Percentiles rank a stretch among this genome's conserved stretches.
phyloP scores from a whole-genome alignment of 2,888 invertebrate genomes.

The Drosophila atripex region DNA sequence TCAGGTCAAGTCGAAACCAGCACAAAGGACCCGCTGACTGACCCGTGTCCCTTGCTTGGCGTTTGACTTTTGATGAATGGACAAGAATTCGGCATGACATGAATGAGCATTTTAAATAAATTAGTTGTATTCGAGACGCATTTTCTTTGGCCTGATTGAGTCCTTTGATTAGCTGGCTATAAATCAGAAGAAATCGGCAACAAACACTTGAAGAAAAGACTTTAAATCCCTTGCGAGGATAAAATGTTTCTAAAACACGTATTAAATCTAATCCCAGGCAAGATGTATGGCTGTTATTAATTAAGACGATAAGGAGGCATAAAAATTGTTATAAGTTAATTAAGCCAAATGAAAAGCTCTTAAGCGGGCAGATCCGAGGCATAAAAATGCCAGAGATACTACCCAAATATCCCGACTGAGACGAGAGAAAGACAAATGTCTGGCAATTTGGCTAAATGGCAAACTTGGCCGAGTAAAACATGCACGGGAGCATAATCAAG shows the following conservation, averaged over 20 bases:
- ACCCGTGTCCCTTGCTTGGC: slow-evolving; percentile 62
- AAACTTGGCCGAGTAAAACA: slow-evolving; percentile 70
- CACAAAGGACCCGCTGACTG: slow-evolving; percentile 69
- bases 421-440: slow-evolving; percentile 71
- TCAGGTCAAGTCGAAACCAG: slow-evolving; percentile 48
- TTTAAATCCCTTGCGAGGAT: slow-evolving; percentile 17
- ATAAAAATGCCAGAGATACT: slow-evolving; percentile 43
- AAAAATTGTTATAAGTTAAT: slow-evolving; percentile 79
- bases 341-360: slow-evolving; percentile 80
- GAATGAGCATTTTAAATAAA: slow-evolving; percentile 78
- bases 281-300: slow-evolving; percentile 62
- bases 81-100: slow-evolving; percentile 73
- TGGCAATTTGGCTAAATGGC: slow-evolving; percentile 78
- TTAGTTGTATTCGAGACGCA: slow-evolving; percentile 70
- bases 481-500: slow-evolving; percentile 75
- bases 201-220: slow-evolving; percentile 17
- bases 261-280: slow-evolving; percentile 43
- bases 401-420: slow-evolving; percentile 18
- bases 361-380: slow-evolving; percentile 55
- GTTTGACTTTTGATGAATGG: slow-evolving; percentile 78
- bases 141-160: slow-evolving; percentile 64
- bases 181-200: slow-evolving; percentile 51
- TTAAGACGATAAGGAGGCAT: slow-evolving; percentile 74
- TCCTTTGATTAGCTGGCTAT: slow-evolving; percentile 61
- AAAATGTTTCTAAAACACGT: slow-evolving; percentile 42